These are phyloP conservation scores for Plebejus anna DNA, from an alignment of 2,888 invertebrate genomes.

Conservation along the genomic window DNA sequence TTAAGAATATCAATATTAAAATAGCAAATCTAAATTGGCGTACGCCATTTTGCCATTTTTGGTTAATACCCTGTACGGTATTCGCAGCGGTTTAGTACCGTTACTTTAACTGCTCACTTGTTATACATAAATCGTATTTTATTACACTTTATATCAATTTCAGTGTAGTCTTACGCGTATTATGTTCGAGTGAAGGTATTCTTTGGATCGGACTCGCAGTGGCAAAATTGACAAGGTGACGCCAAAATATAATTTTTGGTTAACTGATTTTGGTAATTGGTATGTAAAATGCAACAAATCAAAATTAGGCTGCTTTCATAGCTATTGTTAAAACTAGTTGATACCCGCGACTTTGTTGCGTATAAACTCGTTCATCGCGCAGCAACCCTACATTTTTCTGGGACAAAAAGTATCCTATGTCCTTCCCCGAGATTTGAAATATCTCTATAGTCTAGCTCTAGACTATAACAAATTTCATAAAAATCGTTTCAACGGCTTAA, in stretches of 20 bases:
- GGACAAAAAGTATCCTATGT: too few relatives aligned
- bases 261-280: background rate
- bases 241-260: background rate
- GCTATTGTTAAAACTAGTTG: background rate
- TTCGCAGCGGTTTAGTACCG: constrained; percentile 68
- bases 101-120: constrained; percentile 59
- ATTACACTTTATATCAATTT: constrained; percentile 28
- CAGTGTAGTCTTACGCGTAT: constrained; percentile 26
- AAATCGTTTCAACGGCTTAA: too few relatives aligned
- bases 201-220: background rate
- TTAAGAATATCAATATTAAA: background rate
- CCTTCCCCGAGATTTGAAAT: too few relatives aligned
- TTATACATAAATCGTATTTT: constrained; percentile 36
- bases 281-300: background rate
- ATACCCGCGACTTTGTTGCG: background rate
- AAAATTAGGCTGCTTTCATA: background rate
- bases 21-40: constrained; percentile 44
- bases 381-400: too few relatives aligned
- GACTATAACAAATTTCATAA: too few relatives aligned
- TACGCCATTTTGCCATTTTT: constrained; percentile 52
- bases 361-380: too few relatives aligned
- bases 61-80: constrained; percentile 66
- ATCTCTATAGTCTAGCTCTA: too few relatives aligned
- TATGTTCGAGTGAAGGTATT: constrained; percentile 25
- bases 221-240: background rate